Base-by-base conservation (phyloP, 1,140 invertebrate species). In the Leptinotarsa lineolata region DNA sequence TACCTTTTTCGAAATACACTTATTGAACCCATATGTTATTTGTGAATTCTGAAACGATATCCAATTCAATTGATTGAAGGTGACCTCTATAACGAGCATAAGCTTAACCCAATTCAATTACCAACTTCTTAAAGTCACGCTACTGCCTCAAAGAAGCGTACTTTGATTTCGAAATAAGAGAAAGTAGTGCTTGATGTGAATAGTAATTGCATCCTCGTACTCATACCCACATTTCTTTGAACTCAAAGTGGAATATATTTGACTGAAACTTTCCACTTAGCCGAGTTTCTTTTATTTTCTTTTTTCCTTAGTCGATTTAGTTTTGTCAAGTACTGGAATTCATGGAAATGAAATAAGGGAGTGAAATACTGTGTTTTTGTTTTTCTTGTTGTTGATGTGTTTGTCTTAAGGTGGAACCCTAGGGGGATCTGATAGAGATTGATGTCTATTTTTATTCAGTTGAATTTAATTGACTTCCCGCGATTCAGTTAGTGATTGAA, bases 221-320 rank as follows among this genome's bases (percentile, higher is more conserved):
- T 39, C n/a, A 54, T 54, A n/a, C 48, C n/a, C 48, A n/a, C 48
- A 5, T 54, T n/a, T 54, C n/a, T 18, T 13, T 5, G 3, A 54
- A 16, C 48, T 54, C 48, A 54, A 54, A 54, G n/a, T 54, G 48
- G 48, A 54, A 54, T 54, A 54, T 16, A 54, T 54, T 54, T n/a
- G 11, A 39, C 30, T 39, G 8, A 39, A 39, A 39, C 30, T 39
- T 39, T 39, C 30, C 48, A 54, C 48, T 54, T 18, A 54, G 4
- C 48, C 15, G 4, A 54, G 15, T 54, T 18, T n/a, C n/a, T 54
- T 54, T 54, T 8, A 54, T 54, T 54, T 54, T 54, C 48, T 54
- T 18, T 4, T 12, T 54, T 54, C 16, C 48, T 13, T 54, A 15
- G 3, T 54, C 48, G 15, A 16, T n/a, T 54, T 8, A 54, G 15